Base-by-base conservation (phyloP, 2,113 vertebrate genomes). In the Sander vitreus region DNA sequence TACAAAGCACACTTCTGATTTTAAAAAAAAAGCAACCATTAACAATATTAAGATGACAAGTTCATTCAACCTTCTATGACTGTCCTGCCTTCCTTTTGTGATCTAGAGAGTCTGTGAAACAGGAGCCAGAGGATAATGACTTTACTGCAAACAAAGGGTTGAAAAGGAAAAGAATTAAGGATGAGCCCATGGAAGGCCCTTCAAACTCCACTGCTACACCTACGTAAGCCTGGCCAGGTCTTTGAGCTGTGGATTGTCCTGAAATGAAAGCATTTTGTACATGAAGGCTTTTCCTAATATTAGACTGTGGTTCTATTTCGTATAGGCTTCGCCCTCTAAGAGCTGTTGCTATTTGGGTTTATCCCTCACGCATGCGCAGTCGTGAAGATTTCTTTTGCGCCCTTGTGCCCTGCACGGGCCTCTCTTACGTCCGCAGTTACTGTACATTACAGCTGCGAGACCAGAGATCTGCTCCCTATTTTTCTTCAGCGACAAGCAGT, bases 131-230 rank as follows among this genome's bases (percentile, higher is more conserved):
- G 23, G 88, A 90, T 21, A 60, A 76, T 4, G 93, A 94, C 71
- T 95, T 93, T 25, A 67, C 67, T 16, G 21, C 53, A 45, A 87
- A 90, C 78, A 93, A 73, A 80, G 88, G 86, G 23, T 45, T 85
- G 63, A 94, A 93, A 87, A 93, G 93, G 80, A 96, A 95, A 80
- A 86, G 93, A 55, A 64, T 86, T n/a, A 91, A 92, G 58, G 91
- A 91, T 18, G 91, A 93, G 12, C 25, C 76, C 12, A 3, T 11
- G 3, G 90, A 90, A 3, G 75, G 27, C 2, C 2, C 75, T 13
- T 80, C 47, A 6, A 23, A 23, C 19, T 53, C 70, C 19, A 12
- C 36, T 48, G 55, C 19, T 15, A 69, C 71, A 65, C 51, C 70
- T 9, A 8, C 0, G 93, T 93, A 58, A 90, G 92, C 81, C 19